A percentile compares a stretch with the other conserved stretches of the same genome.
Conservation (phyloP, 2,888 invertebrate species). For the Mythimna pallens region DNA sequence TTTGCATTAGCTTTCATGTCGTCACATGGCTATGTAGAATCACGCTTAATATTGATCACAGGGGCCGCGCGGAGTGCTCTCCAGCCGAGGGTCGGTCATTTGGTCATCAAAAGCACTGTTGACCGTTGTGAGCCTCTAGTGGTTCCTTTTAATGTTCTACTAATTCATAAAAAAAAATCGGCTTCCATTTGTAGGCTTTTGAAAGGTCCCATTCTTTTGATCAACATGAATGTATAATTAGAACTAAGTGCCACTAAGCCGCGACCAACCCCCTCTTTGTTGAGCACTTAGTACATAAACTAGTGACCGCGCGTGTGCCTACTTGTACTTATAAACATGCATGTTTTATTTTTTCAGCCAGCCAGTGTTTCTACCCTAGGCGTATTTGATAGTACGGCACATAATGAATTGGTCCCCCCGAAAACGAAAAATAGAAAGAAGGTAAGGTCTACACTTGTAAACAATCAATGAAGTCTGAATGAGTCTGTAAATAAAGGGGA, state of each 20-base stretch:
- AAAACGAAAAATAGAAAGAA: too few species aligned
- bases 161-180: constrained; percentile 69
- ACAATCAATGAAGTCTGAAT: not conserved
- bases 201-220: constrained; percentile 67
- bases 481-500: too few species aligned
- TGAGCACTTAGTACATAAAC: constrained; percentile 61
- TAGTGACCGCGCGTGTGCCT: constrained; percentile 59
- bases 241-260: constrained; percentile 66
- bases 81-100: constrained; percentile 73
- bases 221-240: constrained; percentile 68
- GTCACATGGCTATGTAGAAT: constrained; percentile 21
- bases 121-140: constrained; percentile 68
- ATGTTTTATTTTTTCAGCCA: constrained; percentile 50
- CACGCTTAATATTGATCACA: constrained; percentile 70
- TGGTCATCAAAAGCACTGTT: constrained; percentile 76
- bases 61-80: constrained; percentile 73
- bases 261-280: constrained; percentile 57
- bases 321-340: constrained; percentile 39
- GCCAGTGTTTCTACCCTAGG: constrained; percentile 4
- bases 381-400: not conserved
- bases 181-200: constrained; percentile 64
- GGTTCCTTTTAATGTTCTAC: constrained; percentile 64
- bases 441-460: not conserved
- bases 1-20: constrained; percentile 30
- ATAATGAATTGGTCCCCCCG: not conserved